Conservation (phyloP, 2,797 vertebrate species). For the Cygnus olor region DNA sequence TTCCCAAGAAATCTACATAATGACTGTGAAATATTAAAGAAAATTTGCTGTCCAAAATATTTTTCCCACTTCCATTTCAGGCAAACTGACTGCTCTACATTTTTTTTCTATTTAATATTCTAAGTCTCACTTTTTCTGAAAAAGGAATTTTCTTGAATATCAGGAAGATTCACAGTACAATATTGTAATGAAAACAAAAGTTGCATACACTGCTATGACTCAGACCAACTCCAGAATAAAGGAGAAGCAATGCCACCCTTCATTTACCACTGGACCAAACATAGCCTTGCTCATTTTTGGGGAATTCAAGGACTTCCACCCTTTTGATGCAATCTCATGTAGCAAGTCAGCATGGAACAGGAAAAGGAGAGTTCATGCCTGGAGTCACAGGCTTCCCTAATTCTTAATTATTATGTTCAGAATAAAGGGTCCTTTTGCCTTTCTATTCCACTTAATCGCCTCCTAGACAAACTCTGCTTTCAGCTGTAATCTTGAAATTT, state of each 20-base stretch:
- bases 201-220: neutral
- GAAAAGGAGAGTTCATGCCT: neutral
- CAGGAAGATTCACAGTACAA: neutral
- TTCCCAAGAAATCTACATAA: neutral
- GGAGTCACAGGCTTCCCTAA: neutral
- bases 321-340: fast-evolving
- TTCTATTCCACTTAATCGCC: neutral
- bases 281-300: neutral
- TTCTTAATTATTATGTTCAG: neutral
- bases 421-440: neutral
- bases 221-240: neutral
- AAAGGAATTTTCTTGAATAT: neutral
- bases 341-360: neutral
- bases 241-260: neutral
- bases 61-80: neutral
- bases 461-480: neutral
- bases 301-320: neutral
- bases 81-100: neutral
- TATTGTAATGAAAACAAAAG: neutral
- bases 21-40: neutral
- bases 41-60: neutral
- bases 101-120: neutral
- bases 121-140: neutral
- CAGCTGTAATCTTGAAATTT: neutral
- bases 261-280: neutral